Percentiles rank a stretch among this genome's conserved stretches.
Conservation (phyloP, 2,113 vertebrate genomes). For the Silurus asotus region DNA sequence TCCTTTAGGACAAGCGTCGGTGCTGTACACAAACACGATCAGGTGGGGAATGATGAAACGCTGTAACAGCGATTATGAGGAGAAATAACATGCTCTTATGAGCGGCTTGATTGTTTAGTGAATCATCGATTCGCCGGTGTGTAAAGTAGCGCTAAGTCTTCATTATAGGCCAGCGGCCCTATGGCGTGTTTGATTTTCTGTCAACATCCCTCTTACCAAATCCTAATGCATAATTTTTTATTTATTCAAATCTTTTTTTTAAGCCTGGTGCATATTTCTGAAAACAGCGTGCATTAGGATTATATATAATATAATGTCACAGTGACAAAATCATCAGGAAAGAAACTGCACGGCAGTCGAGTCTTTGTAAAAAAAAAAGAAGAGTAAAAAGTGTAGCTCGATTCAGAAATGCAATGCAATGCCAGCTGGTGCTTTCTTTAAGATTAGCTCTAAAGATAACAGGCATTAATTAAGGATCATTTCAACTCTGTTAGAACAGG, state of each 20-base stretch:
- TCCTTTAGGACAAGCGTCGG: constrained; percentile 59
- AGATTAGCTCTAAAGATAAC: constrained; percentile 16
- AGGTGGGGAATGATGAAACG: constrained; percentile 67
- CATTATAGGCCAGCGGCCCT: constrained; percentile 70
- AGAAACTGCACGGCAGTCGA: constrained; percentile 60
- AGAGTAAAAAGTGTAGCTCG: constrained; percentile 59
- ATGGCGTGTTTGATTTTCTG: constrained; percentile 78
- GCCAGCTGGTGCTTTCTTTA: constrained; percentile 18
- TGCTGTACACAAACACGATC: constrained; percentile 62
- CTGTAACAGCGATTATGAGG: constrained; percentile 70
- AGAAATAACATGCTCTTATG: constrained; percentile 75
- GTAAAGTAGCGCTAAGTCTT: constrained; percentile 78
- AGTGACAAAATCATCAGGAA: constrained; percentile 60
- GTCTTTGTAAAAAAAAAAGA: constrained; percentile 50
- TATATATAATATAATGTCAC: constrained; percentile 48
- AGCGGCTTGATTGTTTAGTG: constrained; percentile 77
- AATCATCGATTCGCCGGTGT: constrained; percentile 75
- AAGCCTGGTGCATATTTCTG: too few species aligned
- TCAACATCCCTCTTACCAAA: constrained; percentile 75
- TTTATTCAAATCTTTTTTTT: too few species aligned
- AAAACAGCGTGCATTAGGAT: too few species aligned
- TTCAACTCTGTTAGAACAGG: neutral
- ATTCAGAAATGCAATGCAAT: neutral
- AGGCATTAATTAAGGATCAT: constrained; percentile 28
- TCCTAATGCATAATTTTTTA: constrained; percentile 47